Evolutionary conservation across 1,140 invertebrate species (phyloP).

Genomic region (Leptinotarsa texana): DNA sequence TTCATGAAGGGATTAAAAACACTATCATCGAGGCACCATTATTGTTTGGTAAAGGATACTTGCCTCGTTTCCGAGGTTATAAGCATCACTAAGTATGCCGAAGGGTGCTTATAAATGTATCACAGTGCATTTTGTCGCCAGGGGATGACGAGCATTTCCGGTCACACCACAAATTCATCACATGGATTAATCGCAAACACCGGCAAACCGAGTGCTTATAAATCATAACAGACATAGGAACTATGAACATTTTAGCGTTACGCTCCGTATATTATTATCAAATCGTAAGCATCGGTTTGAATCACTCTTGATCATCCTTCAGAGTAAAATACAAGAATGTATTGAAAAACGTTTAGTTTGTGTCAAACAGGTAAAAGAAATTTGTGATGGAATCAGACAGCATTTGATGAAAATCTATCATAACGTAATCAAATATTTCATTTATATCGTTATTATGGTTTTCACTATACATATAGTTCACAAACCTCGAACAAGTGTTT

Average conservation of each 20-base stretch:
- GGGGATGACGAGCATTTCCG: slow-evolving; percentile 1
- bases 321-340: no score
- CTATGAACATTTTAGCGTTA: slow-evolving; percentile 5
- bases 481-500: no score
- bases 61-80: neutral
- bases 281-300: neutral
- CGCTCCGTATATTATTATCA: slow-evolving; percentile 7
- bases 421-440: no score
- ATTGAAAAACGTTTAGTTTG: no score
- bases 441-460: no score
- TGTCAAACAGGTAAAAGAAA: no score
- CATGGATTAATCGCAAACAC: slow-evolving; percentile 8
- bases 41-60: neutral
- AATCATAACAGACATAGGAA: slow-evolving; percentile 5
- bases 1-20: neutral
- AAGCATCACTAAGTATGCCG: neutral
- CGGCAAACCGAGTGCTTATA: slow-evolving; percentile 7
- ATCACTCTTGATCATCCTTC: neutral
- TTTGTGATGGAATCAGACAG: no score
- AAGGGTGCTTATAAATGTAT: slow-evolving; percentile 6
- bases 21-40: neutral
- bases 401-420: no score
- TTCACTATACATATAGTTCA: no score
- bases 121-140: neutral
- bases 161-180: slow-evolving; percentile 8